phyloP scores from a whole-genome alignment of 2,888 invertebrate genomes.

The Temnothorax ravouxi region DNA sequence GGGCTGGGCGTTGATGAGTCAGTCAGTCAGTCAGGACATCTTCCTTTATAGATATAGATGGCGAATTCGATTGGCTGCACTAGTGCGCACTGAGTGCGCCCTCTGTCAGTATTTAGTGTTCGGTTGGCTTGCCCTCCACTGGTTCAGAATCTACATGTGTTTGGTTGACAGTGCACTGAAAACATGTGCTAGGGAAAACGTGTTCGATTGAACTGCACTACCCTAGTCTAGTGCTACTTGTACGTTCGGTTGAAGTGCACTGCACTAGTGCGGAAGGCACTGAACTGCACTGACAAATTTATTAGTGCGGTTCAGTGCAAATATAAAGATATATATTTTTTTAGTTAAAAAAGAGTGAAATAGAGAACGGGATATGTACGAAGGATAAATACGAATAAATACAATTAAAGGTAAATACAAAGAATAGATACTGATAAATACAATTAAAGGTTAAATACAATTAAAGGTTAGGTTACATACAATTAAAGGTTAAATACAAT shows the following conservation, averaged over 20 bases:
- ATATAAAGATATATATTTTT: too few relatives aligned
- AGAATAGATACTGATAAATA: too few relatives aligned
- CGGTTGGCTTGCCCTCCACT: not conserved
- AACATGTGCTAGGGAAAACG: not conserved
- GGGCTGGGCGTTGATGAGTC: too few relatives aligned
- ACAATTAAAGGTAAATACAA: too few relatives aligned
- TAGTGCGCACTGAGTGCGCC: not conserved
- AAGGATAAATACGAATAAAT: too few relatives aligned
- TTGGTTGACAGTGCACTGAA: conserved; percentile 12
- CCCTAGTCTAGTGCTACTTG: not conserved
- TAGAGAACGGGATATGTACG: too few relatives aligned
- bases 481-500: too few relatives aligned
- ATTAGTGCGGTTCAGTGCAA: conserved; percentile 10
- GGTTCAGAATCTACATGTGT: not conserved
- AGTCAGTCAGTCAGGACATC: too few relatives aligned
- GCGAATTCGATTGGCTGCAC: not conserved
- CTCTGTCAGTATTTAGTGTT: not conserved
- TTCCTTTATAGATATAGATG: too few relatives aligned
- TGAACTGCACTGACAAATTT: not conserved
- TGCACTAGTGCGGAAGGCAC: not conserved
- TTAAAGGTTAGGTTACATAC: too few relatives aligned
- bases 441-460: too few relatives aligned
- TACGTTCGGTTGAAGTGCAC: not conserved
- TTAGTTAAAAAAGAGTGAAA: too few relatives aligned
- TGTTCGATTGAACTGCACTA: conserved; percentile 3